phyloP scores from a whole-genome alignment of 53 echinoderm and acorn worm genomes.

The Holothuria scabra region DNA sequence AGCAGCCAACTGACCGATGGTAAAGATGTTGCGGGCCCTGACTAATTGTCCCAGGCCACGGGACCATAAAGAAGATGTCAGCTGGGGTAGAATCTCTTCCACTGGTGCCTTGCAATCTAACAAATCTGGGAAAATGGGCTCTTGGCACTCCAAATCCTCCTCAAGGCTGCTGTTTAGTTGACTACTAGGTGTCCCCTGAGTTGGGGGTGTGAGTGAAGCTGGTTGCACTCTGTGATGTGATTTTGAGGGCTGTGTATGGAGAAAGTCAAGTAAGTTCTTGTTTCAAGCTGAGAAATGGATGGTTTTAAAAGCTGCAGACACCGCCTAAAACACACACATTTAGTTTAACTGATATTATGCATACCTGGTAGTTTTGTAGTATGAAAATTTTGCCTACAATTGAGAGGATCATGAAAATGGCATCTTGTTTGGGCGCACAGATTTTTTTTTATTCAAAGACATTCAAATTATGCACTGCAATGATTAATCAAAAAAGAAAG shows the following conservation, averaged over 20 bases:
- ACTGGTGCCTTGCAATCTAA: constrained; percentile 78
- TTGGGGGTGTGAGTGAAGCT: constrained; percentile 37
- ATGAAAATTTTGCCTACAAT: too few relatives aligned
- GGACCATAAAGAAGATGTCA: constrained; percentile 96
- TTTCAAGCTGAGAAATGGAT: too few relatives aligned
- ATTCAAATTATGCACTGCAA: too few relatives aligned
- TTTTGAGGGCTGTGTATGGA: background rate
- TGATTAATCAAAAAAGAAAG: too few relatives aligned
- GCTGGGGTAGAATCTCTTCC: constrained; percentile 77
- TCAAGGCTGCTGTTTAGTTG: constrained; percentile 74
- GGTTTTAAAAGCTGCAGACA: too few relatives aligned
- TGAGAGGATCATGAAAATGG: too few relatives aligned
- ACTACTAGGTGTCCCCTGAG: constrained; percentile 71
- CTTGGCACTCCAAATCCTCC: constrained; percentile 76
- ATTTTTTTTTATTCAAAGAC: too few relatives aligned
- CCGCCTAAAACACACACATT: too few relatives aligned
- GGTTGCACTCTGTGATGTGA: background rate
- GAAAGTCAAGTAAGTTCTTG: background rate
- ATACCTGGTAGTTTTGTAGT: too few relatives aligned
- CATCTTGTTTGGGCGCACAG: too few relatives aligned
- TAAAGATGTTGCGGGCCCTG: constrained; percentile 88
- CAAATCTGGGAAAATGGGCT: constrained; percentile 80
- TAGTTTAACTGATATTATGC: too few relatives aligned
- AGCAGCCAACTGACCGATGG: constrained; percentile 86
- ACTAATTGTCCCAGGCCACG: constrained; percentile 90